These are phyloP conservation scores for Theristicus caerulescens DNA, from an alignment of 2,113 vertebrate genomes.

Conservation along the genomic window DNA sequence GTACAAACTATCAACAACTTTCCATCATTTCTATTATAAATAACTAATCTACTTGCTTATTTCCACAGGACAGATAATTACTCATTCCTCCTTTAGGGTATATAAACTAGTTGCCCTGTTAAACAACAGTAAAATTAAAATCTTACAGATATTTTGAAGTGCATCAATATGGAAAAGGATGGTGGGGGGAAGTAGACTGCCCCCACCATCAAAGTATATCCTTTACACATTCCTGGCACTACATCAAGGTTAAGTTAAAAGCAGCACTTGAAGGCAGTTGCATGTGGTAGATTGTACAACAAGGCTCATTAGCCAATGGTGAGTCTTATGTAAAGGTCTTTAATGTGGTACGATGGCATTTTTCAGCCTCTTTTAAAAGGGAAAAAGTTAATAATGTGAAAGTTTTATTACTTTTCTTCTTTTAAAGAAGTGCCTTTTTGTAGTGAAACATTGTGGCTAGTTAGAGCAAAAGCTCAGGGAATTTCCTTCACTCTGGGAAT, in stretches of 20 bases:
- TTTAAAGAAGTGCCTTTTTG: slow-evolving; percentile 82
- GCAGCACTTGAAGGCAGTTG: slow-evolving; percentile 75
- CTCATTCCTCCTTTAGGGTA: background rate
- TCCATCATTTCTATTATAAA: background rate
- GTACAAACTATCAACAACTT: background rate
- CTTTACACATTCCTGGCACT: slow-evolving; percentile 79
- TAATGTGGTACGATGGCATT: slow-evolving; percentile 83
- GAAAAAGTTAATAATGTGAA: slow-evolving; percentile 90
- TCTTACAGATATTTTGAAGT: background rate
- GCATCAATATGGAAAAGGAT: background rate
- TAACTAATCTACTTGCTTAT: background rate
- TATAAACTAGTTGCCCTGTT: background rate
- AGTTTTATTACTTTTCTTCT: slow-evolving; percentile 86
- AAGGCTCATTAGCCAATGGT: slow-evolving; percentile 86
- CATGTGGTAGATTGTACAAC: slow-evolving; percentile 73
- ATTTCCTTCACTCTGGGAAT: slow-evolving; percentile 86
- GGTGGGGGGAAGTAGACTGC: background rate
- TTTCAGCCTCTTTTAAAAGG: slow-evolving; percentile 78
- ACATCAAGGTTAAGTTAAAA: slow-evolving; percentile 83
- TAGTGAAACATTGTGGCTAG: slow-evolving; percentile 63
- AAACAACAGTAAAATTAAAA: slow-evolving; percentile 16
- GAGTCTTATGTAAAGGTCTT: slow-evolving; percentile 76
- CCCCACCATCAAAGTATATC: slow-evolving; percentile 62
- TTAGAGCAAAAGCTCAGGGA: slow-evolving; percentile 80
- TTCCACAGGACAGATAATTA: background rate